Evolutionary conservation across 2,797 vertebrate species (phyloP).

Genomic region (Channallabes apus): DNA sequence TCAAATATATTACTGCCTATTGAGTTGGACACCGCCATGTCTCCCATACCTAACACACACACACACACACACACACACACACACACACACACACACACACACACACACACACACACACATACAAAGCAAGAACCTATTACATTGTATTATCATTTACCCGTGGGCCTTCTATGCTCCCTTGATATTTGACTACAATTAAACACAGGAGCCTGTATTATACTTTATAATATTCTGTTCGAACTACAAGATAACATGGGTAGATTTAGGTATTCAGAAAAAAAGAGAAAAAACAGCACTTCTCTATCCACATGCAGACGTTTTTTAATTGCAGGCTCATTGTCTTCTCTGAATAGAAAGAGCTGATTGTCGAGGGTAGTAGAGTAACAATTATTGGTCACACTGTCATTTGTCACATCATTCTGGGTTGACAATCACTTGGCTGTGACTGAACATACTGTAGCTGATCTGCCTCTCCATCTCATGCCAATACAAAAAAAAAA

Average conservation of each 20-base stretch:
- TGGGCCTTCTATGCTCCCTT: neutral
- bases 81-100: neutral
- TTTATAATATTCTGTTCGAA: neutral
- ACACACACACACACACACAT: conserved; percentile 1
- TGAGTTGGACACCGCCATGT: conserved; percentile 83
- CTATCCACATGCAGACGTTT: neutral
- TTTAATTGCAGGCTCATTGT: neutral
- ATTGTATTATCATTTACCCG: neutral
- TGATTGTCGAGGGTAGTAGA: neutral
- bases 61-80: conserved; percentile 8
- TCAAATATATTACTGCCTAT: conserved; percentile 84
- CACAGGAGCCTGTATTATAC: neutral
- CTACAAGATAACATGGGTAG: neutral
- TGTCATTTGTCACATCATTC: neutral
- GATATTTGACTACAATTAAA: neutral
- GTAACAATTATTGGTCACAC: neutral
- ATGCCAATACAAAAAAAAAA: neutral
- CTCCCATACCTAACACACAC: conserved; percentile 74
- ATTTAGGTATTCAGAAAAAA: neutral
- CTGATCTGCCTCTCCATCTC: neutral
- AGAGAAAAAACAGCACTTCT: neutral
- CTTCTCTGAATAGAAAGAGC: neutral
- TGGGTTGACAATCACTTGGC: neutral
- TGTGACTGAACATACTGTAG: neutral
- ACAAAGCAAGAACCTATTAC: neutral